These are phyloP conservation scores for Drosophila lacicola DNA, from an alignment of 2,888 invertebrate species.

Conservation along the genomic window DNA sequence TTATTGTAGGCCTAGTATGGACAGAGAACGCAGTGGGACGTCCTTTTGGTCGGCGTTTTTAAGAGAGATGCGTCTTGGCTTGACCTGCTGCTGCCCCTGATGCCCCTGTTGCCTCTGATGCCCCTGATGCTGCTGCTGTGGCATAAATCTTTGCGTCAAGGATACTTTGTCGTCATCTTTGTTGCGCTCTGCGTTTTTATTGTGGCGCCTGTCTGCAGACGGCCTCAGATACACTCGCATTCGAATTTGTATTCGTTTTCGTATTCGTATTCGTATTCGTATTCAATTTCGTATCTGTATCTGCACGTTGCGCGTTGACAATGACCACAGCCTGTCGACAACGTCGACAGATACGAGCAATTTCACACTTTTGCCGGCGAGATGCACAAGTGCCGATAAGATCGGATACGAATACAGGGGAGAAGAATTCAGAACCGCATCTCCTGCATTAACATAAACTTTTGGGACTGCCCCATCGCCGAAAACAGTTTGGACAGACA, in stretches of 20 bases:
- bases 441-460: slow-evolving; percentile 66
- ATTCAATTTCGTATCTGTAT: slow-evolving; percentile 34
- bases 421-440: slow-evolving; percentile 1
- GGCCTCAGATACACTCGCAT: slow-evolving; percentile 20
- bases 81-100: slow-evolving; percentile 30
- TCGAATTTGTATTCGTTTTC: slow-evolving; percentile 15
- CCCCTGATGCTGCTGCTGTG: slow-evolving; percentile 33
- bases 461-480: slow-evolving; percentile 52
- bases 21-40: slow-evolving; percentile 73
- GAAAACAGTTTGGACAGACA: slow-evolving; percentile 33
- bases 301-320: slow-evolving; percentile 67
- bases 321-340: slow-evolving; percentile 79
- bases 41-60: slow-evolving; percentile 67
- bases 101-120: slow-evolving; percentile 14
- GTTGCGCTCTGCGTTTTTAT: slow-evolving; percentile 76
- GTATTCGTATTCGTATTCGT: slow-evolving; percentile 18
- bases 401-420: slow-evolving; percentile 18
- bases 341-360: slow-evolving; percentile 81
- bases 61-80: slow-evolving; percentile 27
- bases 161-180: slow-evolving; percentile 80
- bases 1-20: slow-evolving; percentile 77
- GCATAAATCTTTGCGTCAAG: slow-evolving; percentile 81
- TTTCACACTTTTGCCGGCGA: slow-evolving; percentile 71
- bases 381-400: slow-evolving; percentile 69
- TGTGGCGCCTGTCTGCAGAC: slow-evolving; percentile 78